Base-by-base conservation (phyloP, 2,797 vertebrate species). In the Pampus argenteus region DNA sequence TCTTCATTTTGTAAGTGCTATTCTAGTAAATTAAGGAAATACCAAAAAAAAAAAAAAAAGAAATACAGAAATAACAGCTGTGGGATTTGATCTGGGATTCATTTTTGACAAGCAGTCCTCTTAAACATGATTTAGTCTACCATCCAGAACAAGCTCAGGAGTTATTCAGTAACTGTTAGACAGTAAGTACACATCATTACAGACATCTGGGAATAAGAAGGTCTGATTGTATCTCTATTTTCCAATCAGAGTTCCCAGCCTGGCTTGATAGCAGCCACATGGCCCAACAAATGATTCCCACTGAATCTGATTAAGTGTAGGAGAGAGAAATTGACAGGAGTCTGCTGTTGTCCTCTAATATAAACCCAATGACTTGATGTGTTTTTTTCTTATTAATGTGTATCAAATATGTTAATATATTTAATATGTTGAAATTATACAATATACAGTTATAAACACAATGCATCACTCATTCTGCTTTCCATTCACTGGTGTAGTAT, bases 401-500 rank as follows among this genome's bases (percentile, higher is more conserved):
- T 28, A 55, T 55, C 28, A 59, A 31, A 56, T 20, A 9, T 15
- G 9, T n/a, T n/a, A n/a, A n/a, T n/a, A n/a, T n/a, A n/a, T n/a
- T n/a, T n/a, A n/a, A n/a, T n/a, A n/a, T n/a, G n/a, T n/a, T n/a
- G n/a, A n/a, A n/a, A n/a, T n/a, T n/a, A n/a, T n/a, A n/a, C n/a
- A n/a, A n/a, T n/a, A n/a, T n/a, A n/a, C n/a, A n/a, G n/a, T n/a
- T n/a, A n/a, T 42, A 18, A 67, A 52, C 28, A 11, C 10, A 44
- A 55, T 51, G 9, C n/a, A 17, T 69, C 76, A 71, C 83, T 84
- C 88, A 64, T 86, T 89, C 83, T 88, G 18, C 42, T 73, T 92
- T 72, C 85, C 82, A 0, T 92, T 94, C 65, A 91, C 84, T 67
- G 79, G 83, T 89, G 86, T 86, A 23, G 83, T 79, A 76, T 92